Conservation (phyloP, 2,113 vertebrate genomes). For the Orthonyx spaldingii region DNA sequence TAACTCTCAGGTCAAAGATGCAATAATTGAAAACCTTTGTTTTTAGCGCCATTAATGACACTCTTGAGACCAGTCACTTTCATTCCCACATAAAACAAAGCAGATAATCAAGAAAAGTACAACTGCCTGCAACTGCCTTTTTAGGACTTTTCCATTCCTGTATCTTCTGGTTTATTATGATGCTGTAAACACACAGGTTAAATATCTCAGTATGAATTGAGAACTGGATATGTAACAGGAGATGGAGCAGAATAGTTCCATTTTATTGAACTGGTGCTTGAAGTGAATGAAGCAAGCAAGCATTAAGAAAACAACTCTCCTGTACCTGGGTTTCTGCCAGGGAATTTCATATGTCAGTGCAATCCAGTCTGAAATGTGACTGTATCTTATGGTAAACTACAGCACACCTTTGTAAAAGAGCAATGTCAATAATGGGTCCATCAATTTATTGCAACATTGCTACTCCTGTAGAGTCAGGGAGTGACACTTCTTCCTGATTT, state of each 20-base stretch:
- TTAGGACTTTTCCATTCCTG: neutral
- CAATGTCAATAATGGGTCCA: neutral
- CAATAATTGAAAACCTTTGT: neutral
- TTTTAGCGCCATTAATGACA: neutral
- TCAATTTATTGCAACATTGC: neutral
- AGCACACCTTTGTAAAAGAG: neutral
- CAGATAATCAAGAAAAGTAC: neutral
- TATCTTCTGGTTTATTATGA: neutral
- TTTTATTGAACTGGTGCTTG: neutral
- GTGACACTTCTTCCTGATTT: neutral
- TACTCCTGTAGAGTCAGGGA: neutral
- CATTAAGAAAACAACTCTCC: neutral
- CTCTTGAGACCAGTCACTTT: neutral
- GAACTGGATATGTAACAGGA: neutral
- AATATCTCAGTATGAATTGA: neutral
- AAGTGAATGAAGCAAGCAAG: neutral
- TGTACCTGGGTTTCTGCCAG: neutral
- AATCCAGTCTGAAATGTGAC: neutral
- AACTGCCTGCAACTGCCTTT: neutral
- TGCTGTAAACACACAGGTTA: neutral
- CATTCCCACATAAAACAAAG: neutral
- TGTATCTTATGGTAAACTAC: neutral
- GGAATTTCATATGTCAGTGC: neutral
- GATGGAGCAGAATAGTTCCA: neutral
- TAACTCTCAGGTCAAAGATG: neutral